A percentile compares a stretch with the other conserved stretches of the same genome.
Conservation (phyloP, 2,797 vertebrate genomes). For the Rhincodon typus region DNA sequence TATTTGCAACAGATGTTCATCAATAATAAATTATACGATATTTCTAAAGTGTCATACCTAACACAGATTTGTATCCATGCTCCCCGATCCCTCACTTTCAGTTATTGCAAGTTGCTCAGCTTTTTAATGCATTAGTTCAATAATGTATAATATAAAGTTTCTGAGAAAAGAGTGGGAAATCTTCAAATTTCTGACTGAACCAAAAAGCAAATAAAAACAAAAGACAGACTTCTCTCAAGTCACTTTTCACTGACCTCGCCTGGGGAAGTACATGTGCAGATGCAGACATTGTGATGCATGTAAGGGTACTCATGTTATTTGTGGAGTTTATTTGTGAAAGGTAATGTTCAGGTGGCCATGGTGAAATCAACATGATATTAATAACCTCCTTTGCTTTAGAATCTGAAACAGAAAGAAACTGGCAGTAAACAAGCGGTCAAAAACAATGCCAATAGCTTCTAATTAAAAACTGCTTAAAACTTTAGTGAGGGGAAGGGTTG, state of each 20-base stretch:
- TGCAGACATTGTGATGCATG: slow-evolving; percentile 59
- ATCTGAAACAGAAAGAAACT: slow-evolving; percentile 40
- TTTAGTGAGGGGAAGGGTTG: neutral
- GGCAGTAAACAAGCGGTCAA: neutral
- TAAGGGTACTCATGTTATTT: neutral
- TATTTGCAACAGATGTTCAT: neutral
- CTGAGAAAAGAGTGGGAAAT: neutral
- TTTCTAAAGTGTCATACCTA: no score
- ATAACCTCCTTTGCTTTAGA: slow-evolving; percentile 47
- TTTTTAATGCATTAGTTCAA: neutral
- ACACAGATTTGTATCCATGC: neutral
- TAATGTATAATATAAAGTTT: neutral
- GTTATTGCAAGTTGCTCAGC: neutral
- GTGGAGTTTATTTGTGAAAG: slow-evolving; percentile 34
- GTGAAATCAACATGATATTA: slow-evolving; percentile 45
- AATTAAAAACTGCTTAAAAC: neutral
- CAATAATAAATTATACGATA: no score
- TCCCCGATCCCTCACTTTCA: neutral
- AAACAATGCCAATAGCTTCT: neutral
- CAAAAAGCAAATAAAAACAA: neutral
- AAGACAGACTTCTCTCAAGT: neutral
- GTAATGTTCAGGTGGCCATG: slow-evolving; percentile 27
- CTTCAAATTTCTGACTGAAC: neutral
- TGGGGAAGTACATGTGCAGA: slow-evolving; percentile 53
- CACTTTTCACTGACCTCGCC: slow-evolving; percentile 52